Conservation (phyloP, 2,113 vertebrate species). For the Chloebia gouldiae region DNA sequence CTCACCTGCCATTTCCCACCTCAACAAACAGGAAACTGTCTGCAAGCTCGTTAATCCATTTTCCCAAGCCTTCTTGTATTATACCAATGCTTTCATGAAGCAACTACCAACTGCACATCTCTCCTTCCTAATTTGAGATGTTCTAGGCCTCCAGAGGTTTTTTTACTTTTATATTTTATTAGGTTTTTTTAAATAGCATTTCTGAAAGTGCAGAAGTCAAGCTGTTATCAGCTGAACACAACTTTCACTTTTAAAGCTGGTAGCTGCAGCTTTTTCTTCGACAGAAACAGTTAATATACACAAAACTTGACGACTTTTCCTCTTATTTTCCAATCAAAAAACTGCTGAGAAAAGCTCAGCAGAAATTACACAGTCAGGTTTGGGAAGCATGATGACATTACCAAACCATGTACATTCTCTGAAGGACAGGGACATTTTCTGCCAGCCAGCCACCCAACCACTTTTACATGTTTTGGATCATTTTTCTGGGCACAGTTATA, state of each 20-base stretch:
- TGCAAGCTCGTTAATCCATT: not conserved
- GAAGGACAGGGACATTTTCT: not conserved
- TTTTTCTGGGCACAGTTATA: not conserved
- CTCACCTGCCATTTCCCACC: not conserved
- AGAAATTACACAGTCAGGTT: not conserved
- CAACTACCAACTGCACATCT: not conserved
- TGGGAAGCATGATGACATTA: not conserved
- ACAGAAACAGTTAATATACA: not conserved
- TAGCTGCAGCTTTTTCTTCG: not conserved
- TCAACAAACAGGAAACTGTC: not conserved
- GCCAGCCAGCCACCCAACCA: not conserved
- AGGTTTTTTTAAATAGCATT: not conserved
- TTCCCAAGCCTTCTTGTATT: not conserved
- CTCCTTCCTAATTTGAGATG: not conserved
- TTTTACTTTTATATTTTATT: not conserved
- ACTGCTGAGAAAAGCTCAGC: not conserved
- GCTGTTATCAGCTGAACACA: not conserved
- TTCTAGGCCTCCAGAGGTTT: not conserved
- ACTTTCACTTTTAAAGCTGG: not conserved
- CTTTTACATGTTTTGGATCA: not conserved
- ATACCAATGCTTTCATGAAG: not conserved
- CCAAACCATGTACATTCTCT: fast-evolving
- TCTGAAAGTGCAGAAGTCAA: not conserved
- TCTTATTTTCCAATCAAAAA: not conserved
- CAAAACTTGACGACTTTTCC: not conserved